Base-by-base conservation (phyloP, 2,113 vertebrate species). In the Sturnus vulgaris region DNA sequence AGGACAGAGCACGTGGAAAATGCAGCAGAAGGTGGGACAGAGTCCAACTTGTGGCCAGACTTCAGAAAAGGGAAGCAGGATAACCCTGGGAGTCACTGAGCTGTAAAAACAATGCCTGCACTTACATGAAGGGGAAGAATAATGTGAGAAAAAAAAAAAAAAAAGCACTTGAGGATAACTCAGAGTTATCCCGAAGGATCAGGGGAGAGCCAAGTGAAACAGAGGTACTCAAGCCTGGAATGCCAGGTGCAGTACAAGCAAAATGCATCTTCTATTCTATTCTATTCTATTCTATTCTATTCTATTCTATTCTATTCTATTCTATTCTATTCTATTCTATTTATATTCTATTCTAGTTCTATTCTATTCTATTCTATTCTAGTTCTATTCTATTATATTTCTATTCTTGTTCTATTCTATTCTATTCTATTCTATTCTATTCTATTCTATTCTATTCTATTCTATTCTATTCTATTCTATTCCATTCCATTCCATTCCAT, bases 21-120 rank as follows among this genome's bases (percentile, higher is more conserved):
- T 11, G 28, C 37, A 71, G 80, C 91, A 92, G 89, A 44, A 95
- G 93, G 79, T 90, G 94, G 84, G 91, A 95, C n/a, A 82, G 56
- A 53, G 59, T 77, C 89, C 94, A 95, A 7, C 35, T 17, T 15
- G 18, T 85, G 78, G 63, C 39, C 84, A 65, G 28, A 35, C 33
- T 69, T 70, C 59, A 59, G 10, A 55, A 61, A 50, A 66, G 47
- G 14, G 65, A 40, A 78, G 42, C 50, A 90, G 68, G 27, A 65
- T 55, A 49, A 86, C 46, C 88, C 84, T 76, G 70, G 25, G 60
- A 78, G 59, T 37, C 52, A n/a, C 56, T 31, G 5, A 14, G 80
- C 37, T n/a, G 28, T 37, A 22, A 64, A 63, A 88, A 53, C 64
- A 57, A 42, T 6, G 2, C 84, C 81, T 44, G 35, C 35, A 4